A percentile compares a stretch with the other conserved stretches of the same genome.
These are phyloP conservation scores for Drosophila rhopaloa DNA, from an alignment of 1,140 invertebrate species.

Conservation along the genomic window DNA sequence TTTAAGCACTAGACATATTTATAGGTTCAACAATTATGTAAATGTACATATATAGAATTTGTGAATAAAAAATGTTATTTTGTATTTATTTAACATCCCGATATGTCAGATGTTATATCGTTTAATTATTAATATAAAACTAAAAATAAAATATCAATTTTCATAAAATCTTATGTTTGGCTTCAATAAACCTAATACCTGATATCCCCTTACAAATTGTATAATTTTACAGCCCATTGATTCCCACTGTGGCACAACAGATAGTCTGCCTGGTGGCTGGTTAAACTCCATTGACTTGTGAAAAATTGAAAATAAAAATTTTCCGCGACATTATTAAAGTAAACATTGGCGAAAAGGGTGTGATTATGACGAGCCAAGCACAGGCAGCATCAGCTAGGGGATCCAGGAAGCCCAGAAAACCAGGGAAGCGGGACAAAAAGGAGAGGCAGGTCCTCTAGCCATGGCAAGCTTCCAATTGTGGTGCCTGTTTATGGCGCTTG, in stretches of 20 bases:
- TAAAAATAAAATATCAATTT: background rate
- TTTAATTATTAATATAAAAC: no score
- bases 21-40: no score
- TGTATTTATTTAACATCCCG: no score
- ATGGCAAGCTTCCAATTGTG: slow-evolving; percentile 80
- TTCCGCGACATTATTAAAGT: slow-evolving; percentile 82
- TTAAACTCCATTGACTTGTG: slow-evolving; percentile 79
- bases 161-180: background rate
- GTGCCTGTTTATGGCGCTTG: slow-evolving; percentile 79
- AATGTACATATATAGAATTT: no score
- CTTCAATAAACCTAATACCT: no score
- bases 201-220: slow-evolving; percentile 21
- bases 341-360: slow-evolving; percentile 81
- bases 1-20: no score
- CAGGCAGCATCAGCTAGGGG: slow-evolving; percentile 23
- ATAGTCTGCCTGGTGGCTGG: slow-evolving; percentile 45
- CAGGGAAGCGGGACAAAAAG: background rate
- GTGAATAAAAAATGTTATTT: no score
- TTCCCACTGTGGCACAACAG: slow-evolving; percentile 24
- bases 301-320: slow-evolving; percentile 83
- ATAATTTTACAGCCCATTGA: slow-evolving; percentile 29
- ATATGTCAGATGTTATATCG: no score
- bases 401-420: background rate
- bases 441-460: slow-evolving; percentile 23
- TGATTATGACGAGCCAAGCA: slow-evolving; percentile 77